Evolutionary conservation across 2,113 vertebrate genomes (phyloP).

Genomic region (Bos javanicus): DNA sequence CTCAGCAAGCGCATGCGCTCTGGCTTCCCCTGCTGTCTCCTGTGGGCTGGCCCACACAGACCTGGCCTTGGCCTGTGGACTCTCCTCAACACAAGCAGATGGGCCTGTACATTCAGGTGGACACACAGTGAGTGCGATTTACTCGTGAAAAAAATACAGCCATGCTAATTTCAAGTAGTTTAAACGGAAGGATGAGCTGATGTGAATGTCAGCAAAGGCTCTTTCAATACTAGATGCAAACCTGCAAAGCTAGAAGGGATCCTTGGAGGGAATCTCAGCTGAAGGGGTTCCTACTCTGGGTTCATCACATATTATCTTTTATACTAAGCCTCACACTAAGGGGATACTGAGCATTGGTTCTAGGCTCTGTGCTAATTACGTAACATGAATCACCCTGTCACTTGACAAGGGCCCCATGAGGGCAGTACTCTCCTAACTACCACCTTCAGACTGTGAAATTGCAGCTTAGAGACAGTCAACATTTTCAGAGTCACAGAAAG

Average conservation of each 20-base stretch:
- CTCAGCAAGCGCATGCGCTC: background rate
- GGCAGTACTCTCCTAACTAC: accelerated
- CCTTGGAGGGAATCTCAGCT: background rate
- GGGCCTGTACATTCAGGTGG: background rate
- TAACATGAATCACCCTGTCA: background rate
- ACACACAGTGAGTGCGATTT: background rate
- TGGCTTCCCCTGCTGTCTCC: background rate
- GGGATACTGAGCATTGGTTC: background rate
- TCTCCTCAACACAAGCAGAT: background rate
- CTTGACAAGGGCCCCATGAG: background rate
- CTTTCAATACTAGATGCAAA: background rate
- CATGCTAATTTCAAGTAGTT: background rate
- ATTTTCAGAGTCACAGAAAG: background rate
- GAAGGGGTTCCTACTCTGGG: background rate
- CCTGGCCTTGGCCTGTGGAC: background rate
- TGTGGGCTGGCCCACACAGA: background rate
- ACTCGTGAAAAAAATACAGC: background rate
- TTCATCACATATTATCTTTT: background rate
- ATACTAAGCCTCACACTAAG: background rate
- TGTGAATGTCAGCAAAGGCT: background rate
- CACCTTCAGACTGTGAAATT: background rate
- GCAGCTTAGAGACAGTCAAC: background rate
- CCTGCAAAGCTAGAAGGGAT: background rate
- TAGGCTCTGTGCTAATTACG: background rate
- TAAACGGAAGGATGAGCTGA: slow-evolving; percentile 5